Conservation (phyloP, 1,140 invertebrate genomes). For the Drosophila carrolli region DNA sequence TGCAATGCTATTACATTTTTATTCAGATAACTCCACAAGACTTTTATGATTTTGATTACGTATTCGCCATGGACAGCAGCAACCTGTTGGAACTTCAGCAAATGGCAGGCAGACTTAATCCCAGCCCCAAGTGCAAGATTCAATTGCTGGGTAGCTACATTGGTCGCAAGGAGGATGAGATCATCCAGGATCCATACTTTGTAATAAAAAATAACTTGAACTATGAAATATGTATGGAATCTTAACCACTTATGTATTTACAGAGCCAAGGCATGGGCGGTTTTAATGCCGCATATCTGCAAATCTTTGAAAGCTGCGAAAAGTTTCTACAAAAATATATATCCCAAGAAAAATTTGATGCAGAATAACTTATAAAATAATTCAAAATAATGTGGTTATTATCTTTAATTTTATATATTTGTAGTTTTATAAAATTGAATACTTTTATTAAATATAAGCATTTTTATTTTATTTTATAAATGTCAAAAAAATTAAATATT, state of each 20-base stretch:
- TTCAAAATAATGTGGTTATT: too few relatives aligned
- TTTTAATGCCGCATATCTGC: slow-evolving; percentile 57
- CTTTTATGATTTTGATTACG: slow-evolving; percentile 92
- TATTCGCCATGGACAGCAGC: slow-evolving; percentile 95
- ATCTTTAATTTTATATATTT: too few relatives aligned
- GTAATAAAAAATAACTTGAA: slow-evolving; percentile 83
- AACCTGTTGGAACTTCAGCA: slow-evolving; percentile 90
- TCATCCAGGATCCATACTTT: slow-evolving; percentile 96
- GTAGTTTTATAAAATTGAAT: too few relatives aligned
- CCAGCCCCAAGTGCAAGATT: slow-evolving; percentile 88
- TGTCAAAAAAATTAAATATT: too few relatives aligned
- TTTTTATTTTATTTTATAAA: too few relatives aligned
- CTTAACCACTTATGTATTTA: not conserved
- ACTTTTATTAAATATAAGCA: too few relatives aligned
- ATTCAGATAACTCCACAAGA: slow-evolving; percentile 89
- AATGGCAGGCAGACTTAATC: slow-evolving; percentile 85
- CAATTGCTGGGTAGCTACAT: slow-evolving; percentile 92
- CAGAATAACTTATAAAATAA: too few relatives aligned
- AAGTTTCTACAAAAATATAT: slow-evolving; percentile 49
- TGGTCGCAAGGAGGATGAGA: slow-evolving; percentile 88
- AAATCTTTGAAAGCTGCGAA: slow-evolving; percentile 69
- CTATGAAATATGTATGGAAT: not conserved
- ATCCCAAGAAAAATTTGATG: not conserved
- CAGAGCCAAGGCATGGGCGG: slow-evolving; percentile 62
- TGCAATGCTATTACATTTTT: not conserved